phyloP scores from a whole-genome alignment of 2,113 vertebrate genomes.

The Caretta caretta region DNA sequence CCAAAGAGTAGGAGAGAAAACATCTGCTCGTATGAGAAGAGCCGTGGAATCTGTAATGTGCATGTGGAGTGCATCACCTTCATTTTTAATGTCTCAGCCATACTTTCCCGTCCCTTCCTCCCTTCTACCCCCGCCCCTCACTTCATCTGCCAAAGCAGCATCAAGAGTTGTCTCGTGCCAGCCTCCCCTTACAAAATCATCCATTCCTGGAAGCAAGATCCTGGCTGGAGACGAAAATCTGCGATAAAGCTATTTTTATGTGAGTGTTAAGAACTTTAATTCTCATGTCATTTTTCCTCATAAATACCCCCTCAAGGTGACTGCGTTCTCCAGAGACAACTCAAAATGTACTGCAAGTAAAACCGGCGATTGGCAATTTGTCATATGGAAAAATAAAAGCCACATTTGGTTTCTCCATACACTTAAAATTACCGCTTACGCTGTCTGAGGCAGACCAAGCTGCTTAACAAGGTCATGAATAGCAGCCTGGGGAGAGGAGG shows the following conservation, averaged over 20 bases:
- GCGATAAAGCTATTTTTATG: conserved; percentile 49
- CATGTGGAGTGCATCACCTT: background rate
- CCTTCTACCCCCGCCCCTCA: background rate
- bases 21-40: background rate
- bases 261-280: conserved; percentile 46
- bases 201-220: conserved; percentile 54
- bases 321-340: conserved; percentile 45
- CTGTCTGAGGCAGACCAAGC: conserved; percentile 31
- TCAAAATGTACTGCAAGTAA: conserved; percentile 59
- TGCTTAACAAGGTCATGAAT: conserved; percentile 58
- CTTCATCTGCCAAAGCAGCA: background rate
- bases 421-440: conserved; percentile 50
- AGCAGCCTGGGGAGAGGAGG: background rate
- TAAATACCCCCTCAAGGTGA: conserved; percentile 72
- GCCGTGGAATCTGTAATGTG: background rate
- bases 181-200: background rate
- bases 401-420: conserved; percentile 6
- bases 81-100: background rate
- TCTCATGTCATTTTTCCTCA: conserved; percentile 60
- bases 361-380: conserved; percentile 58
- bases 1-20: background rate
- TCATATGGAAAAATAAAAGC: conserved; percentile 66
- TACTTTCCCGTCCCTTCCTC: background rate
- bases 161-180: background rate
- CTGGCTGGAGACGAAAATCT: background rate